Conservation (phyloP, 2,113 vertebrate genomes). For the Callionymus lyra region DNA sequence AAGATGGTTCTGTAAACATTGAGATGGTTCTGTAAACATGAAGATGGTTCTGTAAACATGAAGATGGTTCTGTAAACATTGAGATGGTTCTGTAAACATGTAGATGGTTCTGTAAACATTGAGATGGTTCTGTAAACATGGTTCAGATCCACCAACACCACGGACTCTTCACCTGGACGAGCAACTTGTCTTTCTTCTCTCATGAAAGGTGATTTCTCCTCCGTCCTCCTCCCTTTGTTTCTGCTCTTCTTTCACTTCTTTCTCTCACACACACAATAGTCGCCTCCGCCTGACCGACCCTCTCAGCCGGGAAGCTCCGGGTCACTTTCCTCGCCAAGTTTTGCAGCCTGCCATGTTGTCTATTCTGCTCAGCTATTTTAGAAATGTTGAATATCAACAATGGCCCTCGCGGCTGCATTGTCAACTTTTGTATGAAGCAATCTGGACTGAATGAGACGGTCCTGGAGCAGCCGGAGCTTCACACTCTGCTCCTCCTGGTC, state of each 20-base stretch:
- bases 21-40: too few relatives aligned
- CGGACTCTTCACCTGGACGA: constrained; percentile 1
- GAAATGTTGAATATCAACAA: constrained; percentile 99
- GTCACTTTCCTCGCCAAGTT: constrained; percentile 88
- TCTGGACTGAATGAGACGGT: constrained; percentile 95
- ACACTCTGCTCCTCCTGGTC: constrained; percentile 13
- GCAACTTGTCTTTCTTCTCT: constrained; percentile 14
- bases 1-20: too few relatives aligned
- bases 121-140: too few relatives aligned
- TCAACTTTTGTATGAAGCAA: constrained; percentile 99
- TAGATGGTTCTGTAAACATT: too few relatives aligned
- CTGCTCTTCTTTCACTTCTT: constrained; percentile 48
- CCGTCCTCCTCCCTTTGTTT: constrained; percentile 34
- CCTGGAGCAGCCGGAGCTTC: constrained; percentile 65
- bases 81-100: background rate
- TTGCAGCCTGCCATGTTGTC: constrained; percentile 93
- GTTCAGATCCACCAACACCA: too few relatives aligned
- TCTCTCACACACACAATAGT: constrained; percentile 37
- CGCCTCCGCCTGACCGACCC: constrained; percentile 41
- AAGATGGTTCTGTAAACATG: too few relatives aligned
- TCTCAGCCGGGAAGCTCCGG: constrained; percentile 78
- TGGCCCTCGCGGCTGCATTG: constrained; percentile 92
- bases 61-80: too few relatives aligned
- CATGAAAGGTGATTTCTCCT: background rate
- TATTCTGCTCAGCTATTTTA: constrained; percentile 96